Evolutionary conservation across 1,140 invertebrate genomes (phyloP), one percentile per base, ranked within the genome.

Genomic region (Rhopalosiphum padi): DNA sequence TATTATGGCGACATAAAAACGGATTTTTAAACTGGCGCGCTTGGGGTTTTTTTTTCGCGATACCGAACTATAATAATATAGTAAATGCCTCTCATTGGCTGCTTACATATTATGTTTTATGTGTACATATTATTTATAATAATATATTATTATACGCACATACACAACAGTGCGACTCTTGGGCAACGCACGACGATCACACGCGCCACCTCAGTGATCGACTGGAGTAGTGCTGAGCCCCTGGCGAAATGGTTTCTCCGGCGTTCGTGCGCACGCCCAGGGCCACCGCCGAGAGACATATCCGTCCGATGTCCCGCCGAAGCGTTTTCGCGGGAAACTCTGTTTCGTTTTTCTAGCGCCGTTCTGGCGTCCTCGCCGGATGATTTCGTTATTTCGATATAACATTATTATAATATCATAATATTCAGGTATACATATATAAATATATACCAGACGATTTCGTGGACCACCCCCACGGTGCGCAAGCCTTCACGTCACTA

Each of bases 311-410:
- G 83, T 86, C 41, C 41, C 25, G 15, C 25, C 23, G 30, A 86
- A 18, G 60, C 83, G 22, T 88, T 51, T 88, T 88, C 86, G 86
- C 86, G 86, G 86, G 86, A 88, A 88, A 88, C 86, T 86, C 85
- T 30, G 15, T 21, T 86, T 46, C 41, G 30, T n/a, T 46, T 86
- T 86, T 30, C 11, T 43, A 22, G 21, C 22, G n/a, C n/a, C 68
- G n/a, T 77, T 8, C 8, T 60, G 11, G 4, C 25, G 2, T 60
- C 25, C 55, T 25, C 8, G 22, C 55, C 25, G 0, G 55, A 60
- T 30, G 55, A 60, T 15, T 77, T 25, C 82, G 35, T 22, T 15
- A 7, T 83, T 37, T 6, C 21, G 35, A 37, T 60, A 60, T 30
- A 6, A 60, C 30, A 60, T 9, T 7, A 25, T 30, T 7, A 30